These are phyloP conservation scores for Chrosomus eos DNA, from an alignment of 2,797 vertebrate species.

Conservation along the genomic window DNA sequence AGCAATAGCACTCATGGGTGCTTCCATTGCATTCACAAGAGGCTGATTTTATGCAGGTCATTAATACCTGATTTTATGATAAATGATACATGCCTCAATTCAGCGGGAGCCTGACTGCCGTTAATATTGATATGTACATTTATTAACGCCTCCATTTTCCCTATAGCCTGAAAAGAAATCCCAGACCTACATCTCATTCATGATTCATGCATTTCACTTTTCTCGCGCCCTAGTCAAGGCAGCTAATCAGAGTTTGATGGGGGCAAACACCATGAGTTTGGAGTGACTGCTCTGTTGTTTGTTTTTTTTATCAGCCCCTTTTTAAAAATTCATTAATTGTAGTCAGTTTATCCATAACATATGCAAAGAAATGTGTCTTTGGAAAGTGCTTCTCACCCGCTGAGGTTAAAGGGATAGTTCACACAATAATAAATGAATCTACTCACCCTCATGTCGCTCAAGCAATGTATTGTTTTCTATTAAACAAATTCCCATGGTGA, in stretches of 20 bases:
- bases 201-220: constrained; percentile 45
- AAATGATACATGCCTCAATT: constrained; percentile 48
- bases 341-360: constrained; percentile 20
- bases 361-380: background rate
- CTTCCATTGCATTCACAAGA: background rate
- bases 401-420: background rate
- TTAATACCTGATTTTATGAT: constrained; percentile 57
- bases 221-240: background rate
- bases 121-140: constrained; percentile 51
- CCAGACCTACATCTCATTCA: background rate
- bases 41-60: constrained; percentile 29
- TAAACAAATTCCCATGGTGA: background rate
- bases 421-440: background rate
- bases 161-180: constrained; percentile 35
- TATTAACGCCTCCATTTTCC: constrained; percentile 37
- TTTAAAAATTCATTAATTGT: constrained; percentile 41
- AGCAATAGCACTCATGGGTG: background rate
- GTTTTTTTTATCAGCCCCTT: constrained; percentile 16
- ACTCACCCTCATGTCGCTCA: background rate
- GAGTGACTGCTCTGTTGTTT: background rate
- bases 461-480: background rate
- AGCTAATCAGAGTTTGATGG: constrained; percentile 25
- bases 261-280: constrained; percentile 32
- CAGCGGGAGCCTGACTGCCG: background rate
- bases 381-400: background rate